A percentile compares a stretch with the other conserved stretches of the same genome.
Evolutionary conservation across 2,797 vertebrate species (phyloP).

Genomic region (Ispidina picta): DNA sequence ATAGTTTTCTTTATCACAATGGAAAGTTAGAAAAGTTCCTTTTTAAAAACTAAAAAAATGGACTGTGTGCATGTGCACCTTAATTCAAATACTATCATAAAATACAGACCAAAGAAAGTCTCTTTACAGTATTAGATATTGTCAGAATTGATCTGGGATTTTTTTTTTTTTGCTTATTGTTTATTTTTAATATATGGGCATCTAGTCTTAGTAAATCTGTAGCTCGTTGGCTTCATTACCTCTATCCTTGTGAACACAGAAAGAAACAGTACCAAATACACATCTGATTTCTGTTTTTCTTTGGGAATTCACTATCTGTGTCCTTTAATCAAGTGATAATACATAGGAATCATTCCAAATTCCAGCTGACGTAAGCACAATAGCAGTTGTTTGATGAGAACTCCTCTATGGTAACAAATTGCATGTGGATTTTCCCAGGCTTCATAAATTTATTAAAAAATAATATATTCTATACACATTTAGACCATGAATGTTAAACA

Average conservation of each 20-base stretch:
- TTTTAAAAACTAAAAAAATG: slow-evolving; percentile 80
- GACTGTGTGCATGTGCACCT: slow-evolving; percentile 76
- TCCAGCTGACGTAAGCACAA: slow-evolving; percentile 18
- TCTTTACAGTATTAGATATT: slow-evolving; percentile 55
- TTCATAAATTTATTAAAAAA: slow-evolving; percentile 57
- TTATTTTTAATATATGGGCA: background rate
- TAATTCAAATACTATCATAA: slow-evolving; percentile 80
- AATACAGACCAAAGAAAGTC: slow-evolving; percentile 75
- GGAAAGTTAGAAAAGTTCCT: slow-evolving; percentile 84
- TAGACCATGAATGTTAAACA: slow-evolving; percentile 27
- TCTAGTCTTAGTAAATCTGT: slow-evolving; percentile 5
- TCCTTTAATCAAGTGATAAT: slow-evolving; percentile 59
- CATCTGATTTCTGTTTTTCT: slow-evolving; percentile 14
- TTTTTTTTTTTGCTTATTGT: background rate
- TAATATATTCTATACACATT: slow-evolving; percentile 11
- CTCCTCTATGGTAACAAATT: slow-evolving; percentile 16
- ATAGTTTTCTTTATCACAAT: slow-evolving; percentile 91
- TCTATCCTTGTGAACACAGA: background rate
- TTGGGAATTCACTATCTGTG: background rate
- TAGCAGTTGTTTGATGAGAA: slow-evolving; percentile 39
- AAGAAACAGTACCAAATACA: background rate
- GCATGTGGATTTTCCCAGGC: slow-evolving; percentile 25
- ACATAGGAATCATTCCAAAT: background rate
- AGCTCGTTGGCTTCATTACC: slow-evolving; percentile 9
- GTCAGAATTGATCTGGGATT: background rate